phyloP scores from a whole-genome alignment of 2,113 vertebrate genomes.

The Tenebrosternarchus preto region DNA sequence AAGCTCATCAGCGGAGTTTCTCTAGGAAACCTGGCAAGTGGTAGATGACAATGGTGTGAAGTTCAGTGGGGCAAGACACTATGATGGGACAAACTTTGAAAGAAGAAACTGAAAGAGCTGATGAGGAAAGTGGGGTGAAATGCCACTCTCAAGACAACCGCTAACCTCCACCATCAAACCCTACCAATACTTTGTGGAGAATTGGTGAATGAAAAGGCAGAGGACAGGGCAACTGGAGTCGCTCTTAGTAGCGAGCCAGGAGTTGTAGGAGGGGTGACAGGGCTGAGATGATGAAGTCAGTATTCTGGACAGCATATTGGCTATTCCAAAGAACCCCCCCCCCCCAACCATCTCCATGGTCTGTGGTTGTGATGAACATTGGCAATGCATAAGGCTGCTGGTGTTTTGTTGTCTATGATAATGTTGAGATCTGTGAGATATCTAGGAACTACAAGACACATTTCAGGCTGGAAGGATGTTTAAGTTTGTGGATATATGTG shows the following conservation, averaged over 20 bases:
- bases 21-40: background rate
- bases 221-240: background rate
- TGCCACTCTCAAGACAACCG: background rate
- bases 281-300: conserved; percentile 25
- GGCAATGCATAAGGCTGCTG: background rate
- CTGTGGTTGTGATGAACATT: conserved; percentile 8
- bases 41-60: background rate
- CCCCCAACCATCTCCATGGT: conserved; percentile 15
- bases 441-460: no score
- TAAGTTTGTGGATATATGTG: no score
- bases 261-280: conserved; percentile 5
- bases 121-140: background rate
- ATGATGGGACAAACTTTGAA: background rate
- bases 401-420: background rate
- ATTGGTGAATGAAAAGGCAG: background rate
- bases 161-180: no score
- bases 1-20: background rate
- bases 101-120: conserved; percentile 11
- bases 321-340: conserved; percentile 23
- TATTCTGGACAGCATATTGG: conserved; percentile 13
- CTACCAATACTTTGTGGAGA: background rate
- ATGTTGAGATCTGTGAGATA: no score
- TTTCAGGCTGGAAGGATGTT: no score
- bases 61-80: background rate
- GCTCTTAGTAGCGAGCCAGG: conserved; percentile 20